Conservation (phyloP, 2,113 vertebrate species). For the Isichthys henryi region DNA sequence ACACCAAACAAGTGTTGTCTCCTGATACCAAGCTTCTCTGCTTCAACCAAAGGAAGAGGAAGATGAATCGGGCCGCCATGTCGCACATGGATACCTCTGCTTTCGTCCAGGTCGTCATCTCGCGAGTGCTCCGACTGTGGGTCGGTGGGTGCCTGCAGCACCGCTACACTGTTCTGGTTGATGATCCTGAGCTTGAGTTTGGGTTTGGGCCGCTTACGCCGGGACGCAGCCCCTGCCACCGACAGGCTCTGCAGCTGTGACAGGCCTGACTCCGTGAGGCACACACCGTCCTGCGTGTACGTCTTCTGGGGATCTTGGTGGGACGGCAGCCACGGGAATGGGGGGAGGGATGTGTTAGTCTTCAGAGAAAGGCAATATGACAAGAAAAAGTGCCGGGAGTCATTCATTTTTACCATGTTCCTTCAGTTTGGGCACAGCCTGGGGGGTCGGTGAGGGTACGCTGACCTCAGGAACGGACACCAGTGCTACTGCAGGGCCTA, state of each 20-base stretch:
- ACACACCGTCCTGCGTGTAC: slow-evolving; percentile 93
- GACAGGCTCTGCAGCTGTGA: slow-evolving; percentile 89
- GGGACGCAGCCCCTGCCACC: slow-evolving; percentile 58
- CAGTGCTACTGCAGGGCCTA: not conserved
- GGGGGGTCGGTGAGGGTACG: slow-evolving; percentile 66
- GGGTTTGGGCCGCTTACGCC: slow-evolving; percentile 85
- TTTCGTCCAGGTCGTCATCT: slow-evolving; percentile 74
- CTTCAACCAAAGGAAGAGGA: not conserved
- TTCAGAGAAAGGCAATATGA: not conserved
- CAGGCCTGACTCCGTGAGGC: slow-evolving; percentile 87
- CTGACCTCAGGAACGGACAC: slow-evolving; percentile 62
- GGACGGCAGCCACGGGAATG: not conserved
- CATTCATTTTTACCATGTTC: slow-evolving; percentile 64
- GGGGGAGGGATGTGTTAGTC: not conserved
- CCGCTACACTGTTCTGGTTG: slow-evolving; percentile 96
- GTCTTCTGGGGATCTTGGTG: slow-evolving; percentile 77
- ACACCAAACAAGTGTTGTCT: not conserved
- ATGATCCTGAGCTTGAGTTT: slow-evolving; percentile 96
- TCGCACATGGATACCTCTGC: slow-evolving; percentile 63
- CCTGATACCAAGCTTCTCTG: not conserved
- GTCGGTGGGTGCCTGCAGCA: slow-evolving; percentile 85
- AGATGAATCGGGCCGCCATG: not conserved
- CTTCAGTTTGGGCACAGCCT: slow-evolving; percentile 70
- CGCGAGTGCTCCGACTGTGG: slow-evolving; percentile 71
- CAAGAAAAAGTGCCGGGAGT: not conserved